Base-by-base conservation (phyloP, 2,113 vertebrate species). In the Castor canadensis region DNA sequence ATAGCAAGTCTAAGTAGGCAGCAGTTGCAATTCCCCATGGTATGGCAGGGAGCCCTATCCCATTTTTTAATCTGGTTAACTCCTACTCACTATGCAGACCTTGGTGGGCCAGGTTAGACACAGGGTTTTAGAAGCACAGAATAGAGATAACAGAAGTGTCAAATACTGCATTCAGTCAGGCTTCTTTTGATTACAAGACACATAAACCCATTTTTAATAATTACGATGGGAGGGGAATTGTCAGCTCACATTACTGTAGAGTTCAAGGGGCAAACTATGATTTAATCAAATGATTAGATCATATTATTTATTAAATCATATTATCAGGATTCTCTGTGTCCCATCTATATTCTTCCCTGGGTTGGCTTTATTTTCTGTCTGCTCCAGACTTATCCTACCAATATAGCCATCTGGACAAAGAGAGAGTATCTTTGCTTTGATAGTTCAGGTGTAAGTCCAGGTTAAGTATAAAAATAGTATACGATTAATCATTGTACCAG, bases 251-350 rank as follows among this genome's bases (percentile, higher is more conserved):
- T 79, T 72, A 40, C n/a, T 52, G 6, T 76, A 43, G 87, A 83
- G 40, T 64, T 38, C 89, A 20, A 72, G 32, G 26, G 62, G 13
- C 52, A 82, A 47, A 35, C n/a, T n/a, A n/a, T n/a, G 43, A 69
- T 91, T 62, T 66, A 91, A 72, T 12, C 10, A 56, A 26, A n/a
- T 47, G 60, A 83, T 91, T n/a, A n/a, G n/a, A n/a, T n/a, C n/a
- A n/a, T n/a, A n/a, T n/a, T n/a, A n/a, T n/a, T n/a, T n/a, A 64
- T 60, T 54, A 84, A 84, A 66, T 94, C 54, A 77, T 83, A 30
- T 77, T 95, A n/a, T 92, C 40, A 94, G 38, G 35, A 89, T 92
- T 86, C 64, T 90, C 49, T 88, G 5, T 84, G 47, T 89, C 49
- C 89, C 32, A 35, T n/a, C 60, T 81, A 60, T 32, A 60, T 24